Percentiles rank a stretch among this genome's conserved stretches.
These are phyloP conservation scores for Macquaria australasica DNA, from an alignment of 2,113 vertebrate genomes.

Conservation along the genomic window DNA sequence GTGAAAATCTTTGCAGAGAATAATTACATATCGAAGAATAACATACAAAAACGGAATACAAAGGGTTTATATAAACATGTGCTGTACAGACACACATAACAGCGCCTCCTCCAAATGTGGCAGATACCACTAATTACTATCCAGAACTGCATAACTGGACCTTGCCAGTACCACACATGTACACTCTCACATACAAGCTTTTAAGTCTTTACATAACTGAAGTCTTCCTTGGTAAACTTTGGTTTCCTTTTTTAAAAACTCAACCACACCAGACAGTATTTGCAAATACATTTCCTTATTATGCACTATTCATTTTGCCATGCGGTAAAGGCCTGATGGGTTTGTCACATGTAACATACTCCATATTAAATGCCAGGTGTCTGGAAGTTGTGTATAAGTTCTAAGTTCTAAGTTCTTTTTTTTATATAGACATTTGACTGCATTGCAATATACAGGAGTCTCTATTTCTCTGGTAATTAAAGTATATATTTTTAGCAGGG, in stretches of 20 bases:
- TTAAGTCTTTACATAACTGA: constrained; percentile 24
- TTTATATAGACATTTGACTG: not conserved
- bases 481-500: too few species aligned
- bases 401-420: not conserved
- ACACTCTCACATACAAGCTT: constrained; percentile 19
- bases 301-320: not conserved
- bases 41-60: constrained; percentile 9
- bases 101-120: constrained; percentile 62
- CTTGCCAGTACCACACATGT: constrained; percentile 54
- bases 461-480: not conserved
- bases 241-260: constrained; percentile 17
- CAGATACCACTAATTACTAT: constrained; percentile 72
- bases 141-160: constrained; percentile 61
- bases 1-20: constrained; percentile 7
- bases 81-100: constrained; percentile 61
- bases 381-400: not conserved
- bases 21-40: constrained; percentile 32
- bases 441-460: not conserved
- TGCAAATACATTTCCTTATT: not conserved
- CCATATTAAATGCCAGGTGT: not conserved
- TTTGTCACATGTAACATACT: not conserved
- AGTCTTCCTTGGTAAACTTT: constrained; percentile 48
- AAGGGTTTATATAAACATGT: constrained; percentile 63
- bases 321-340: constrained; percentile 1
- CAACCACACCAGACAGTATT: not conserved